These are phyloP conservation scores for Falco biarmicus DNA, from an alignment of 2,797 vertebrate species.

Conservation along the genomic window DNA sequence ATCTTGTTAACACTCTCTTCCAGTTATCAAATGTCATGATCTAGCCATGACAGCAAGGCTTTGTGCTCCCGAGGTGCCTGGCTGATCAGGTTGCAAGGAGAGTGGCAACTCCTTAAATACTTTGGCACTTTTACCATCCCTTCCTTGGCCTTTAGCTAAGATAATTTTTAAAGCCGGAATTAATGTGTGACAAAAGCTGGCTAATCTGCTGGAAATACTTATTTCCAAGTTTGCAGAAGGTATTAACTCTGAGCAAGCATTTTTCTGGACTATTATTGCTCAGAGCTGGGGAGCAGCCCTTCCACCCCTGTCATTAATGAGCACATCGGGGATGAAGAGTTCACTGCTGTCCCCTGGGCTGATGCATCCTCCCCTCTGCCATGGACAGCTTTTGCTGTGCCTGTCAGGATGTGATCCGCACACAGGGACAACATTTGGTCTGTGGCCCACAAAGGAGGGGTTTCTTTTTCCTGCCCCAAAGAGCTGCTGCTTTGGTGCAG, in stretches of 20 bases:
- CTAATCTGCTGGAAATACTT: conserved; percentile 1
- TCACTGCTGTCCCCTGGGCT: background rate
- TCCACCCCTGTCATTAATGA: background rate
- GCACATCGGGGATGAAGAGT: background rate
- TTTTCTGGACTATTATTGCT: background rate
- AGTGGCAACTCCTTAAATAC: background rate
- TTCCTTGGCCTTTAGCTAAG: background rate
- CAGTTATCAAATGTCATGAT: conserved; percentile 34
- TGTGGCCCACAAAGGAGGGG: too few species aligned
- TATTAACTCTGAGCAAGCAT: background rate
- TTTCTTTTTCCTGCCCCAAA: background rate
- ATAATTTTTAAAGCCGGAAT: background rate
- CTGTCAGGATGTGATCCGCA: fast-evolving
- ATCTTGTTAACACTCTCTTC: background rate
- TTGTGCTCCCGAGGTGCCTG: background rate
- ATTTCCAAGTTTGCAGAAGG: conserved; percentile 52
- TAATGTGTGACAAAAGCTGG: conserved; percentile 45
- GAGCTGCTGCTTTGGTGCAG: background rate
- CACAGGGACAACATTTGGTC: fast-evolving
- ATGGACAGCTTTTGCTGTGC: background rate
- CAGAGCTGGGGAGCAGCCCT: background rate
- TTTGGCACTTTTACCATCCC: conserved; percentile 7
- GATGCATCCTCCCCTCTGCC: fast-evolving
- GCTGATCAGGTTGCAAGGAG: conserved; percentile 14
- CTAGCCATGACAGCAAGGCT: background rate